Evolutionary conservation across 1,140 invertebrate genomes (phyloP), one percentile per base, ranked within the genome.

Genomic region (Drosophila ficusphila): DNA sequence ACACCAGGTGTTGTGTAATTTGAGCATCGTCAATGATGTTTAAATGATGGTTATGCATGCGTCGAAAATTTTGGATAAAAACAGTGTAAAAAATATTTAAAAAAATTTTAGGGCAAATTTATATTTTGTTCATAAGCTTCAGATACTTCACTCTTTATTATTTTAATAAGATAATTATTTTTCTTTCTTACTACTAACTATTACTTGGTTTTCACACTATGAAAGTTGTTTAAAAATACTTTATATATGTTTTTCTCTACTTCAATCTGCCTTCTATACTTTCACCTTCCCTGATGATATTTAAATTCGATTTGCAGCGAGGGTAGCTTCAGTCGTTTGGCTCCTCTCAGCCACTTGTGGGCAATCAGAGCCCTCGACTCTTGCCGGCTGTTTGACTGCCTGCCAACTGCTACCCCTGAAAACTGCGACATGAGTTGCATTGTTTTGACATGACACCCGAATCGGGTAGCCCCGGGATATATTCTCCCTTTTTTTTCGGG

Each of bases 361-460:
- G 78, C 78, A 82, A 82, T 77, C 78, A 82, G 62, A 36, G 73
- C 49, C 34, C 57, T 48, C 57, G 57, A 75, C 33, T 58, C 29
- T 47, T 11, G 29, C 41, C 58, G 64, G 34, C 56, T 51, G 53
- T 42, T 58, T 36, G 23, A 4, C 49, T 44, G 44, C 23, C 49
- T 44, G 44, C 23, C 23, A 16, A 25, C 39, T 62, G 44, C 72
- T 54, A 82, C 71, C 74, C 83, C 65, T 56, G n/a, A 53, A 86
- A 60, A 69, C 48, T 56, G 60, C 46, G 60, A 41, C 77, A 82
- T 64, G 56, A 56, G 57, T 88, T 71, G 74, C 82, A 76, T 88
- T 88, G 82, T 88, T 88, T 82, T 88, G 82, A 88, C 82, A 88
- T 82, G 83, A 88, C 73, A 86, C 81, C 76, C 29, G 42, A 38